A percentile compares a stretch with the other conserved stretches of the same genome.
These are phyloP conservation scores for Eugnorisma glareosa DNA, from an alignment of 2,888 invertebrate genomes.

Conservation along the genomic window DNA sequence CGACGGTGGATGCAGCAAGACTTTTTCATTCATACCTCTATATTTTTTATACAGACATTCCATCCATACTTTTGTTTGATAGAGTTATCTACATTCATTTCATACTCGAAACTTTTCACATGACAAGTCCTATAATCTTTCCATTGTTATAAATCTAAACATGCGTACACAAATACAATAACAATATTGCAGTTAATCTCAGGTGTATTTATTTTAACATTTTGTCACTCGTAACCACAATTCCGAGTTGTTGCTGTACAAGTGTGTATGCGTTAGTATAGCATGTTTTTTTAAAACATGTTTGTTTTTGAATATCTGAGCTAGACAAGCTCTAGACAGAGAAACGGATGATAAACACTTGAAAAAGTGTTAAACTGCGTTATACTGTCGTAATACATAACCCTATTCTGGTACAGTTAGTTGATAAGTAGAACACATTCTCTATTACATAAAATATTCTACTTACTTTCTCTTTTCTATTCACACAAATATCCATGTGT, in stretches of 20 bases:
- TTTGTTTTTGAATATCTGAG: background rate
- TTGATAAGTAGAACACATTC: no score
- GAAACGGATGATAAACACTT: background rate
- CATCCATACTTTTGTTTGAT: background rate
- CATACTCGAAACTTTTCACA: background rate
- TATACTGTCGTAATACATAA: background rate
- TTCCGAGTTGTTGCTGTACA: background rate
- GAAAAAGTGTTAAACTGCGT: background rate
- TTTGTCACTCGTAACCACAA: slow-evolving; percentile 8
- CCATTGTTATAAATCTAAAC: background rate
- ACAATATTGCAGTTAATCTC: background rate
- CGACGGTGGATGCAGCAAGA: background rate
- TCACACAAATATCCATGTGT: no score
- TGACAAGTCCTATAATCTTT: background rate
- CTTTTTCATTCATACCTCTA: background rate
- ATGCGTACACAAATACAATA: background rate
- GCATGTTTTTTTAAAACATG: background rate
- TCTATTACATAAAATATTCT: no score
- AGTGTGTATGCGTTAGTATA: background rate
- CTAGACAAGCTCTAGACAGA: background rate
- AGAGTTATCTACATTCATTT: background rate
- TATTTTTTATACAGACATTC: background rate
- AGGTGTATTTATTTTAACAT: background rate
- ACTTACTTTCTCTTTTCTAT: no score
- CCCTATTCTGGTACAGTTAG: background rate